phyloP scores from a whole-genome alignment of 2,113 vertebrate species.

The Myiopsitta monachus region DNA sequence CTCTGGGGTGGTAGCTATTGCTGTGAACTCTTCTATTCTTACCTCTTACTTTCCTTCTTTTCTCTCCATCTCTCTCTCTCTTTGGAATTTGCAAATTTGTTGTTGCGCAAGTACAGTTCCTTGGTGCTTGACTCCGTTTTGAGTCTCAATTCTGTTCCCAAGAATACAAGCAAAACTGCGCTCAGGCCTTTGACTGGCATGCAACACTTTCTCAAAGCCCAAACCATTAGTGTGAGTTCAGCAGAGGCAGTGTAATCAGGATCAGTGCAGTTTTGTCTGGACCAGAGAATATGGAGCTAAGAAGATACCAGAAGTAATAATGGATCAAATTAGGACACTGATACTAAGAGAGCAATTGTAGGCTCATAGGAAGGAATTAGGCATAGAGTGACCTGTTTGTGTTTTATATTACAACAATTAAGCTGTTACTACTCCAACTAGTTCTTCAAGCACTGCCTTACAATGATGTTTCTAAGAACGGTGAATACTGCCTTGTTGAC shows the following conservation, averaged over 20 bases:
- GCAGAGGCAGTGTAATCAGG: background rate
- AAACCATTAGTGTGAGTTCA: background rate
- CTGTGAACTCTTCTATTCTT: background rate
- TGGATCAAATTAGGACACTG: background rate
- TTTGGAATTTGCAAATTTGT: background rate
- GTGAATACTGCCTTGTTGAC: background rate
- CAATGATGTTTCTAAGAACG: background rate
- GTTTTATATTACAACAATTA: background rate
- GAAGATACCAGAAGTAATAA: background rate
- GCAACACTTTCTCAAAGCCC: background rate
- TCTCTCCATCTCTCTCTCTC: background rate
- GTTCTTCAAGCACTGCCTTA: background rate
- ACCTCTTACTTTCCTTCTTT: background rate
- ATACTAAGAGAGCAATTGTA: background rate
- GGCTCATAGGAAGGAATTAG: background rate
- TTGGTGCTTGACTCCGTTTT: background rate
- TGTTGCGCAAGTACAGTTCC: background rate
- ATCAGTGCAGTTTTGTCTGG: background rate
- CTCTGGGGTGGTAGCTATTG: background rate
- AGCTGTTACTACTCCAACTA: background rate
- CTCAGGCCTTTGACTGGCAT: background rate
- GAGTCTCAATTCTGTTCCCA: background rate
- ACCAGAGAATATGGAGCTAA: background rate
- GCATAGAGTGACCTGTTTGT: background rate
- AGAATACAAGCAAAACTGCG: background rate